Percentiles rank a stretch among this genome's conserved stretches.
These are phyloP conservation scores for Cistogaster globosa DNA, from an alignment of 2,888 invertebrate species.

Conservation along the genomic window DNA sequence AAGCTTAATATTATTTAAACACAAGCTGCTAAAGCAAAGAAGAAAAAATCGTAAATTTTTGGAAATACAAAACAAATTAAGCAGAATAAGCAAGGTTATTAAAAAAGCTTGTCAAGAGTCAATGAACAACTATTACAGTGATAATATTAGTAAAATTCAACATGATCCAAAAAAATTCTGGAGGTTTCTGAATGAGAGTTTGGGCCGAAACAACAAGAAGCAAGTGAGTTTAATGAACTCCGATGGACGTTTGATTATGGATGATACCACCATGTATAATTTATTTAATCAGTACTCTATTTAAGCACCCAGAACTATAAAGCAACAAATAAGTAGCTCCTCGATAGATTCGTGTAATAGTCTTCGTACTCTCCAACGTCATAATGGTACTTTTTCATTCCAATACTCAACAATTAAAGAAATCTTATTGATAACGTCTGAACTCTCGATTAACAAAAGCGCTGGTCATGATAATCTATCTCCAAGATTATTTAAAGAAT, in stretches of 20 bases:
- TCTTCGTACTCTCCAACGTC: background rate
- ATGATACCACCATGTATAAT: too few species aligned
- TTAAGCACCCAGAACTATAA: slow-evolving; percentile 12
- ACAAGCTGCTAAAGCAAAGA: background rate
- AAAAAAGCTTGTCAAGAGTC: background rate
- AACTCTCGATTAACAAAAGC: too few species aligned
- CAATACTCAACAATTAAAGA: too few species aligned
- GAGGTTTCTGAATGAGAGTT: background rate
- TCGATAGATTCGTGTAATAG: background rate
- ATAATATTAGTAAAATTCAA: background rate
- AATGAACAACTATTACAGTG: slow-evolving; percentile 6
- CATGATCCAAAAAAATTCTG: slow-evolving; percentile 9
- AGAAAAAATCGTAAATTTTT: background rate
- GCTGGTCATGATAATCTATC: too few species aligned
- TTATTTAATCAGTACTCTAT: too few species aligned
- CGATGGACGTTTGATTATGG: too few species aligned
- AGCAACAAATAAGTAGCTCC: too few species aligned
- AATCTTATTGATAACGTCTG: too few species aligned
- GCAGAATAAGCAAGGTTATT: background rate
- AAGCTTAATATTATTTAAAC: background rate
- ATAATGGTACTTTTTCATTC: too few species aligned
- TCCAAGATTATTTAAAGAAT: too few species aligned
- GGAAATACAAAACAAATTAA: background rate
- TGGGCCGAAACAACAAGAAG: too few species aligned
- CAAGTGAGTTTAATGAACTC: too few species aligned